phyloP scores from a whole-genome alignment of 1,140 invertebrate genomes.

The Procambarus clarkii region DNA sequence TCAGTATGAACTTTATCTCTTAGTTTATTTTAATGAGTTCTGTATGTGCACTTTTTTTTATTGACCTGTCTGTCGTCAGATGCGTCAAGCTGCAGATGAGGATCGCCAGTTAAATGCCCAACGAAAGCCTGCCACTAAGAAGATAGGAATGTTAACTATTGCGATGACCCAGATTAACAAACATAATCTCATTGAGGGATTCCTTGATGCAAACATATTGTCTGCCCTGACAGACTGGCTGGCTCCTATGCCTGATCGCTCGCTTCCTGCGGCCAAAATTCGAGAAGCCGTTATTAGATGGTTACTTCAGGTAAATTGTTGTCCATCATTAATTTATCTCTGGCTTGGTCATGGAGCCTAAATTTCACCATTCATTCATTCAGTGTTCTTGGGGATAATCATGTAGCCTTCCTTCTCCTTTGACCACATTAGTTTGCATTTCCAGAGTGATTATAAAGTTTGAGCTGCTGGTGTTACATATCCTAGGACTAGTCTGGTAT shows the following conservation, averaged over 20 bases:
- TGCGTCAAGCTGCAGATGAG: constrained; percentile 79
- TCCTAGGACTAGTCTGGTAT: no score
- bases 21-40: no score
- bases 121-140: constrained; percentile 90
- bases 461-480: no score
- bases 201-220: constrained; percentile 95
- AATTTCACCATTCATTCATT: no score
- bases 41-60: not conserved
- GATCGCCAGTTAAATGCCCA: constrained; percentile 91
- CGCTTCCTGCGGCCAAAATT: constrained; percentile 94
- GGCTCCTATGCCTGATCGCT: constrained; percentile 97
- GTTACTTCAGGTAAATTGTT: constrained; percentile 84
- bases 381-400: no score
- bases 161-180: constrained; percentile 95
- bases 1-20: no score
- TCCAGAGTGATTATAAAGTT: no score
- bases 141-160: constrained; percentile 91
- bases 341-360: no score
- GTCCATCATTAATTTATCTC: no score
- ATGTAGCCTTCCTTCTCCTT: no score
- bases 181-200: constrained; percentile 94
- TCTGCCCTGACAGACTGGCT: constrained; percentile 97
- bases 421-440: no score
- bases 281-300: constrained; percentile 92
- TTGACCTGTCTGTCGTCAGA: constrained; percentile 10